Conservation (phyloP, 30 jellyfish, hydroid and myxozoan species). For the Hydractinia symbiolongicarpus region DNA sequence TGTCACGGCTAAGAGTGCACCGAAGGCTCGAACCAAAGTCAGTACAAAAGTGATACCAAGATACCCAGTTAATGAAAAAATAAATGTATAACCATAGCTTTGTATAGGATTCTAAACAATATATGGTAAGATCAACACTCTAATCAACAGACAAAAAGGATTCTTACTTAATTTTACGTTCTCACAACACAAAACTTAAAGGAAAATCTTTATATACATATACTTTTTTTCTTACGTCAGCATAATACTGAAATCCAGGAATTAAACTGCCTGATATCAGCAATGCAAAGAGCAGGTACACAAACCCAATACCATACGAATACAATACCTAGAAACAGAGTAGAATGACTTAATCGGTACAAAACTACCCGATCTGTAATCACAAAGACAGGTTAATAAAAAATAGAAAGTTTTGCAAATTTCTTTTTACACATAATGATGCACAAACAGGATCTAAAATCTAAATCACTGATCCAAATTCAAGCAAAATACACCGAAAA, state of each 20-base stretch:
- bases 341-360: too few species aligned
- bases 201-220: not conserved
- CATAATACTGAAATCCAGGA: slow-evolving; percentile 53
- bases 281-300: slow-evolving; percentile 52
- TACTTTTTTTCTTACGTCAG: slow-evolving; percentile 31
- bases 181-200: not conserved
- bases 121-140: not conserved
- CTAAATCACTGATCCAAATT: too few species aligned
- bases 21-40: slow-evolving; percentile 68
- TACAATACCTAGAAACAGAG: slow-evolving; percentile 52
- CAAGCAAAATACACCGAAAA: too few species aligned
- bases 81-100: slow-evolving; percentile 71
- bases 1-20: slow-evolving; percentile 81
- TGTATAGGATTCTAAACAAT: slow-evolving; percentile 43
- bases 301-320: slow-evolving; percentile 86
- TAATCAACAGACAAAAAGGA: not conserved
- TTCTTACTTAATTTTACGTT: not conserved
- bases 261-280: slow-evolving; percentile 40
- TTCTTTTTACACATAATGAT: too few species aligned
- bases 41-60: slow-evolving; percentile 72
- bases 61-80: slow-evolving; percentile 76
- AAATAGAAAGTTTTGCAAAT: too few species aligned
- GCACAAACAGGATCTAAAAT: too few species aligned
- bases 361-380: too few species aligned
- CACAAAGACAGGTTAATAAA: too few species aligned